Evolutionary conservation across 2,888 invertebrate genomes (phyloP).

Genomic region (Pilophorus perplexus): DNA sequence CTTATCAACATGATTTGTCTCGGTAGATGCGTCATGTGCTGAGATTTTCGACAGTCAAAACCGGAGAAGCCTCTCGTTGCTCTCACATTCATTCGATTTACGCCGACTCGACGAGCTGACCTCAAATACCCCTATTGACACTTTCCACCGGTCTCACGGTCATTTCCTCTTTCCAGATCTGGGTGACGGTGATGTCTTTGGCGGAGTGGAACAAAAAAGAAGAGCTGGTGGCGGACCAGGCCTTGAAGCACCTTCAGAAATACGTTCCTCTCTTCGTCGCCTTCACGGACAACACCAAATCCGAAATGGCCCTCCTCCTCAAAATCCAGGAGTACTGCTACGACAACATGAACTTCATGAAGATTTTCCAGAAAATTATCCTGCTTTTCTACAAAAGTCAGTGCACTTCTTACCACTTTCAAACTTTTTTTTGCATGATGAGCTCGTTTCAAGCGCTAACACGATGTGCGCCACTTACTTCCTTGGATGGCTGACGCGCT

Average conservation of each 20-base stretch:
- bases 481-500: slow-evolving; percentile 41
- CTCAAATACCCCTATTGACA: too few species aligned
- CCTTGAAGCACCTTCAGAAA: slow-evolving; percentile 81
- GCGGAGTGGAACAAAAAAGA: slow-evolving; percentile 99
- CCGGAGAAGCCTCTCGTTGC: too few species aligned
- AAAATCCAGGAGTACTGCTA: slow-evolving; percentile 98
- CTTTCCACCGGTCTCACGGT: too few species aligned
- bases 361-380: slow-evolving; percentile 95
- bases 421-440: too few species aligned
- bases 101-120: too few species aligned
- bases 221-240: slow-evolving; percentile 92
- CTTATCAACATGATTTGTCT: too few species aligned
- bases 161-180: slow-evolving; percentile 61
- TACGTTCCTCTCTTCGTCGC: slow-evolving; percentile 84
- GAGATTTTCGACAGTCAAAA: too few species aligned
- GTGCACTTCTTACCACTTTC: slow-evolving; percentile 48
- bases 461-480: slow-evolving; percentile 32
- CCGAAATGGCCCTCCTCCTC: slow-evolving; percentile 82
- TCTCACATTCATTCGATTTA: too few species aligned
- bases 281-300: slow-evolving; percentile 79
- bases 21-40: too few species aligned
- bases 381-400: slow-evolving; percentile 92
- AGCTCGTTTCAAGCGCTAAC: too few species aligned
- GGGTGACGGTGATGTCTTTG: slow-evolving; percentile 91
- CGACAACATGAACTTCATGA: slow-evolving; percentile 98